Evolutionary conservation across 1,140 invertebrate genomes (phyloP).

Genomic region (Atta colombica): DNA sequence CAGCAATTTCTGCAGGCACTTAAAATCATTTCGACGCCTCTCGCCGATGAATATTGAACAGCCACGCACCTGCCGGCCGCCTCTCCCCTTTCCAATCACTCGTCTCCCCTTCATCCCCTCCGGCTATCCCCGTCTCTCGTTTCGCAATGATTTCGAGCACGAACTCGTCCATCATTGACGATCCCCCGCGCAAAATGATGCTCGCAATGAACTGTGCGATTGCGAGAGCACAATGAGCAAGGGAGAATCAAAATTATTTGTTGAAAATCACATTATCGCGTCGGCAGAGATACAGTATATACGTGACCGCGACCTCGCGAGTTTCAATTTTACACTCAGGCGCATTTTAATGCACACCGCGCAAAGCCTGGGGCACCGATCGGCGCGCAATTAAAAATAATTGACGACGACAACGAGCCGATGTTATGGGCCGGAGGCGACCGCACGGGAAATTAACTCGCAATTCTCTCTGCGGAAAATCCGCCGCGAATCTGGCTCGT

Average conservation of each 20-base stretch:
- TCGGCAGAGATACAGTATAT: conserved; percentile 5
- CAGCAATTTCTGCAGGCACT: conserved; percentile 68
- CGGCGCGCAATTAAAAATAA: conserved; percentile 75
- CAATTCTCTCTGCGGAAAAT: conserved; percentile 41
- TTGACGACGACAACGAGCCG: conserved; percentile 60
- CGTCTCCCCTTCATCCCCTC: conserved; percentile 34
- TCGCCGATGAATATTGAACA: conserved; percentile 54
- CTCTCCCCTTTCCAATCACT: conserved; percentile 43
- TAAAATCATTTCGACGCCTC: conserved; percentile 69
- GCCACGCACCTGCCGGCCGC: conserved; percentile 56
- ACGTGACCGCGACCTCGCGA: conserved; percentile 56
- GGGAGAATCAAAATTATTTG: conserved; percentile 69
- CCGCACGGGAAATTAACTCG: conserved; percentile 52
- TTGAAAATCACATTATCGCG: conserved; percentile 72
- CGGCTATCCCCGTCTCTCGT: conserved; percentile 8
- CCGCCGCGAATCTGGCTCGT: not conserved
- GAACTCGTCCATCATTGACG: conserved; percentile 61
- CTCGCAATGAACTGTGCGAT: conserved; percentile 23
- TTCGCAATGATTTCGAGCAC: conserved; percentile 66
- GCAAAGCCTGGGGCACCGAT: conserved; percentile 63
- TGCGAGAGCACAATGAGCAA: conserved; percentile 37
- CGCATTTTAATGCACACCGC: conserved; percentile 74
- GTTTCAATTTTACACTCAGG: conserved; percentile 76
- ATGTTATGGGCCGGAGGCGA: conserved; percentile 23
- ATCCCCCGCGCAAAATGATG: conserved; percentile 40